A percentile compares a stretch with the other conserved stretches of the same genome.
Conservation (phyloP, 2,113 vertebrate species). For the Grammomys dolichurus region DNA sequence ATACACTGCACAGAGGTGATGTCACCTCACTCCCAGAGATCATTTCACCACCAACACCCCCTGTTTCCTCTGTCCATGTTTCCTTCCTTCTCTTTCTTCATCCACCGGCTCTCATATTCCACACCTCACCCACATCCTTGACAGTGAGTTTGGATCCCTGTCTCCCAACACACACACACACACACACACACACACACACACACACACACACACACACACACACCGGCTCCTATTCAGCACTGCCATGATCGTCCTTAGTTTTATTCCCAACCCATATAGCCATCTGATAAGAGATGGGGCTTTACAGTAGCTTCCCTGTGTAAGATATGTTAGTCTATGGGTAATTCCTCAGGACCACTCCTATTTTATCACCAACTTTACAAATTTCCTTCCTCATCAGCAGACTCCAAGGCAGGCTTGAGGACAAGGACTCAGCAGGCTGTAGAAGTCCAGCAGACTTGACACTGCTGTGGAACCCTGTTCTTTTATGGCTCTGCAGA, state of each 20-base stretch:
- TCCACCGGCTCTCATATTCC: neutral
- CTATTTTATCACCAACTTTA: neutral
- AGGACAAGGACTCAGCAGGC: too few species aligned
- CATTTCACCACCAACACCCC: too few species aligned
- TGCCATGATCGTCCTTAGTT: fast-evolving
- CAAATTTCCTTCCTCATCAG: neutral
- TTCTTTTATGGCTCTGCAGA: neutral
- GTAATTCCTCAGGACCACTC: neutral
- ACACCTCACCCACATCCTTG: neutral
- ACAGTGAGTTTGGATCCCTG: neutral
- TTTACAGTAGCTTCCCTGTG: neutral
- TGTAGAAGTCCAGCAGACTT: fast-evolving
- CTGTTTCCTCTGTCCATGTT: neutral
- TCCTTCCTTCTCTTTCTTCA: neutral
- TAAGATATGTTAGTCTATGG: neutral
- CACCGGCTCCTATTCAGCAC: too few species aligned
- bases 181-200: too few species aligned
- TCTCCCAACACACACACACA: too few species aligned
- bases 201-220: too few species aligned
- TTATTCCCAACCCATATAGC: neutral
- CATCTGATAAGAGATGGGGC: neutral
- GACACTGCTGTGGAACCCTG: neutral
- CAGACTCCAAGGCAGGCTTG: neutral
- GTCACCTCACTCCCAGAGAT: neutral
- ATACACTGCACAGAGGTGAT: neutral